Base-by-base conservation (phyloP, 2,888 invertebrate species). In the Neoitamus cyanurus region DNA sequence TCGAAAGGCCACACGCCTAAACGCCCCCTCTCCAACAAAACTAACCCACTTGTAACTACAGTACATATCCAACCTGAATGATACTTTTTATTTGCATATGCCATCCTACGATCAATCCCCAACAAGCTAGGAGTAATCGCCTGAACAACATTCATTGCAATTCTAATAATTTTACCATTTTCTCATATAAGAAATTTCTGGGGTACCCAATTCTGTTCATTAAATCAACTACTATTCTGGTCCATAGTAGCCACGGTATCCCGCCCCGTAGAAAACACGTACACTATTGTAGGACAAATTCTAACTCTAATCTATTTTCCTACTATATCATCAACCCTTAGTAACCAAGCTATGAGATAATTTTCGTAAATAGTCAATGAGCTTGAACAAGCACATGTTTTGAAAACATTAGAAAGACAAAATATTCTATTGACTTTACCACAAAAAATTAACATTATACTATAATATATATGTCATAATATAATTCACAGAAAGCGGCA, bases 11-110 rank as follows among this genome's bases (percentile, higher is more conserved):
- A n/a, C n/a, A n/a, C n/a, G n/a, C n/a, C n/a, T n/a, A n/a, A n/a
- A n/a, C n/a, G n/a, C n/a, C n/a, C n/a, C n/a, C n/a, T n/a, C n/a
- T n/a, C n/a, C n/a, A n/a, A n/a, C n/a, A n/a, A n/a, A 0, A 89
- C 89, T 2, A 89, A 89, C 25, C 89, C 88, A 0, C 82, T 89
- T 86, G 89, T 94, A 15, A 95, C 95, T 0, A 95, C 96, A 0
- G 90, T 93, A 5, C 96, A 96, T 89, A 96, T 96, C 92, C 94
- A 96, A 93, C 96, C 95, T 72, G 96, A 96, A 93, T 96, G 95
- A 94, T 96, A 96, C 90, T 96, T 96, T 88, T 90, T 96, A 92
- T 96, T 96, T 92, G 95, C 96, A 13, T 96, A 96, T 90, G 95
- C 95, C 15, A 96, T 96, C 92, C 87, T 96, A 88, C 96, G 96